Percentiles rank a stretch among this genome's conserved stretches.
phyloP scores from a whole-genome alignment of 2,888 invertebrate species.

The Ametastegia equiseti region DNA sequence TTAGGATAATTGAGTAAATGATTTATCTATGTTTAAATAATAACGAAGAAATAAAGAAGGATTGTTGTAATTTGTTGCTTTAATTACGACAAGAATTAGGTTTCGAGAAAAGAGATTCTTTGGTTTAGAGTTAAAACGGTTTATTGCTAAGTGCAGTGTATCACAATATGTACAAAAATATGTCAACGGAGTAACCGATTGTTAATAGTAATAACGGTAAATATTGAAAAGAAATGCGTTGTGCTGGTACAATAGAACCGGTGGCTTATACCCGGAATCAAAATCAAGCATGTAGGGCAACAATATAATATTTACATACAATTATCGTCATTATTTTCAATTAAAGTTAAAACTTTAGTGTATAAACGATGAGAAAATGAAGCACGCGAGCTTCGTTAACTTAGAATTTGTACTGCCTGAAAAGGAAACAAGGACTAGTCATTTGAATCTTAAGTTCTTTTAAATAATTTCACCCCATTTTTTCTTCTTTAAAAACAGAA shows the following conservation, averaged over 20 bases:
- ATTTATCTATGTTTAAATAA: too few species aligned
- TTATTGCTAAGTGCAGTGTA: constrained; percentile 57
- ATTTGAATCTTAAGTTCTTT: too few species aligned
- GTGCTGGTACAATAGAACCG: constrained; percentile 22
- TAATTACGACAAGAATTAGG: not conserved
- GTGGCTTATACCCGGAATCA: not conserved
- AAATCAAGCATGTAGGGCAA: not conserved
- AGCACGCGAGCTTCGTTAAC: not conserved
- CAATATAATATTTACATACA: constrained; percentile 26
- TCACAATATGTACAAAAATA: constrained; percentile 61
- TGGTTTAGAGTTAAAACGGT: constrained; percentile 44
- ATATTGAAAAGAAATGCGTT: constrained; percentile 26
- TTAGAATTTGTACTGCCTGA: too few species aligned
- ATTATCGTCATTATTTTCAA: not conserved
- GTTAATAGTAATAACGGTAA: not conserved
- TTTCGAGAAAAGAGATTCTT: not conserved
- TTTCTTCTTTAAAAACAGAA: not conserved
- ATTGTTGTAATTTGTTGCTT: too few species aligned
- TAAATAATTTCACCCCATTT: not conserved
- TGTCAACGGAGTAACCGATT: constrained; percentile 17
- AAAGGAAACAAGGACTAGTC: too few species aligned
- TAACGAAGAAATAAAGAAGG: too few species aligned
- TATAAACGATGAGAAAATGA: not conserved
- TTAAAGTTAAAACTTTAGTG: not conserved
- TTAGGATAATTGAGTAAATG: too few species aligned